Base-by-base conservation (phyloP, 2,888 invertebrate species). In the Diplolepis rosae region DNA sequence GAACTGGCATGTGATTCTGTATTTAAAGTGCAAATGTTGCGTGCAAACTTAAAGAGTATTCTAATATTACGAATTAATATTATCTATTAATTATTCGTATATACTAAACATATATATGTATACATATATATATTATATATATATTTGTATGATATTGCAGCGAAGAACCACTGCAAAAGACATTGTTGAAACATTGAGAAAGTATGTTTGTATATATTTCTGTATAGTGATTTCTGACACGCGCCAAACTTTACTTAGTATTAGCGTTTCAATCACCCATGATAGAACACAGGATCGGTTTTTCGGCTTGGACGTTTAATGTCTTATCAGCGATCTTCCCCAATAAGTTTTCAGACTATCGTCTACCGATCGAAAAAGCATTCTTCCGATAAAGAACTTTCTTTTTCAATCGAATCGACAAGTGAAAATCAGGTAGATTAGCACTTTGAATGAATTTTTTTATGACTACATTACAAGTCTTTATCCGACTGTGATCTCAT, bases 21-120 rank as follows among this genome's bases (percentile, higher is more conserved):
- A 85, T 86, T 86, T 84, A 83, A 85, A 83, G 84, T 85, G 87
- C 83, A 86, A 87, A 84, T 82, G 81, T 83, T 81, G 82, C 81
- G 84, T 83, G 85, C 80, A 81, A 75, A 84, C 79, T 83, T 77
- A 72, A 83, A 85, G 85, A 86, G 85, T 86, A 86, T 86, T 86
- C 82, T 83, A 84, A 82, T 80, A 82, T 83, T 80, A 82, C 78
- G 79, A 80, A 81, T 82, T 82, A 83, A 81, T 83, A 81, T 80
- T 82, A 79, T 78, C 80, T 79, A 79, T 79, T 78, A 78, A 79
- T 78, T 80, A 84, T 79, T 75, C 75, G 61, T 75, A 80, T 73
- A 79, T 75, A 73, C 75, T 68, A 54, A 76, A 66, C 56, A 72
- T 56, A 76, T 66, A 65, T 54, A 70, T 76, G 71, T 71, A 72